Conservation (phyloP, 1,140 invertebrate species). For the Oedothorax gibbosus region DNA sequence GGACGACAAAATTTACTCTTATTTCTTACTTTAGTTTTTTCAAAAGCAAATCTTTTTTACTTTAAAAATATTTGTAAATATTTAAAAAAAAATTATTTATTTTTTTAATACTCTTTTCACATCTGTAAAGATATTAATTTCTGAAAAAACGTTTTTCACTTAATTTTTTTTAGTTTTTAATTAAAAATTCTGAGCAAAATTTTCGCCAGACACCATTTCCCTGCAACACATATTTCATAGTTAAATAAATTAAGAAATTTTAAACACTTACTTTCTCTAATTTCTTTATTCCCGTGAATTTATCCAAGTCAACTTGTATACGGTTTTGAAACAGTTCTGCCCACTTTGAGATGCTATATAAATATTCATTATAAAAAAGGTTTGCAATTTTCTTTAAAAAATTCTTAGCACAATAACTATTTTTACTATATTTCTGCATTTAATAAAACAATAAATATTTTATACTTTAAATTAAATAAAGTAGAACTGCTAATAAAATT, state of each 20-base stretch:
- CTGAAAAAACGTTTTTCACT: no score
- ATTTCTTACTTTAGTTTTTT: no score
- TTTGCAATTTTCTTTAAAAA: not conserved
- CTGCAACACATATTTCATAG: no score
- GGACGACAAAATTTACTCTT: not conserved
- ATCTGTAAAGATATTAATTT: no score
- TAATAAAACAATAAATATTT: slow-evolving; percentile 15
- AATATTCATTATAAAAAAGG: not conserved
- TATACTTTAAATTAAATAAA: not conserved
- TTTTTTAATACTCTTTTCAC: no score
- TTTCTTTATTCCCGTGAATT: slow-evolving; percentile 52
- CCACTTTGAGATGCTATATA: slow-evolving; percentile 43
- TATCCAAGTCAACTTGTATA: slow-evolving; percentile 38
- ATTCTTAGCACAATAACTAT: not conserved
- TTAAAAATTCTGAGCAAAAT: no score
- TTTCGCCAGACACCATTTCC: no score
- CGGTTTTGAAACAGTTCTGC: slow-evolving; percentile 36
- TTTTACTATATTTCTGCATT: not conserved
- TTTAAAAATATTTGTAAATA: no score
- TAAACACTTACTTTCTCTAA: slow-evolving; percentile 39
- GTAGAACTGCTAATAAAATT: not conserved
- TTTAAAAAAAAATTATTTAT: no score
- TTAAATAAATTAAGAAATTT: not conserved
- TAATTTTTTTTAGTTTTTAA: no score
- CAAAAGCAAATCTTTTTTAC: no score